Evolutionary conservation across 1,140 invertebrate genomes (phyloP), one percentile per base, ranked within the genome.

Genomic region (Lysiphlebus fabarum): DNA sequence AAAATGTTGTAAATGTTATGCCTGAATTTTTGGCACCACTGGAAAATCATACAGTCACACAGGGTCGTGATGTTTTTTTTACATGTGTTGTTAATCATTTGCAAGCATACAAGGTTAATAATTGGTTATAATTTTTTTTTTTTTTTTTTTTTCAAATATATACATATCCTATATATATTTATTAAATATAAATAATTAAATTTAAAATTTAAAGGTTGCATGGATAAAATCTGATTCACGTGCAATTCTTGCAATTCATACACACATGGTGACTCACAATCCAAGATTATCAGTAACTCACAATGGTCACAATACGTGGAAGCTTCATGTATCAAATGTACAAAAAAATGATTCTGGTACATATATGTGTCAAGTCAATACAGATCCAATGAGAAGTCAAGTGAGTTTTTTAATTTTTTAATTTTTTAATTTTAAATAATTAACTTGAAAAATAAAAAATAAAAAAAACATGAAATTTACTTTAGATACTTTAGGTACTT

Each of bases 321-420:
- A 90, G 75, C 83, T 95, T 64, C 88, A 92, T 78, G 88, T 95
- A 69, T 85, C 86, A 61, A 91, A 92, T 71, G 91, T 95, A 36
- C 90, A 93, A 75, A 87, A 90, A 67, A 91, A 91, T 70, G 92
- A 95, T 76, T 90, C 88, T 2, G 92, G 90, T 55, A 90, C 87
- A 26, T 94, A 93, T 75, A 92, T 93, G 90, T 95, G 92, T 75
- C 92, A 95, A 78, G 88, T 95, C 65, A 95, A 95, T 74, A 94
- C 92, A 5, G 90, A 93, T 69, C 92, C 92, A 6, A 93, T 93
- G 90, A 85, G 87, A 68, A 90, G 87, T 76, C 90, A 92, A 85
- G 91, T 93, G 78, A 83, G 81, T 65, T 48, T 5, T 40, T 6
- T 26, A 53, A 26, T 26, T 26, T 26, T 4, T 1, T 4, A 2